These are phyloP conservation scores for Drosophila pegasa DNA, from an alignment of 2,888 invertebrate genomes.

Conservation along the genomic window DNA sequence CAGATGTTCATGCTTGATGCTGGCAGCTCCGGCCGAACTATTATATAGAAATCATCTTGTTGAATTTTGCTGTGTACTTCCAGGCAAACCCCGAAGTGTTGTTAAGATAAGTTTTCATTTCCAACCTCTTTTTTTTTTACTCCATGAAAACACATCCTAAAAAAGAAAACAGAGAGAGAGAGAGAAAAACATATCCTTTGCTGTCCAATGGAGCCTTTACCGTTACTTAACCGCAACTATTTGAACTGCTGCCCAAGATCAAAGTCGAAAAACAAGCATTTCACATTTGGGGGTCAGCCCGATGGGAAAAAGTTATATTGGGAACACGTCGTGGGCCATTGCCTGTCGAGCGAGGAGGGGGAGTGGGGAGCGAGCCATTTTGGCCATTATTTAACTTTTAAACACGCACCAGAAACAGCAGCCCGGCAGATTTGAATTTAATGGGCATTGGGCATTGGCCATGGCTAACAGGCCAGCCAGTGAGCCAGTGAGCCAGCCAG, in stretches of 20 bases:
- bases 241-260: constrained; percentile 73
- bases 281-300: constrained; percentile 21
- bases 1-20: constrained; percentile 37
- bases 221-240: constrained; percentile 69
- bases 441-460: constrained; percentile 47
- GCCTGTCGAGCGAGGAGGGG: constrained; percentile 31
- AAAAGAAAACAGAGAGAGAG: background rate
- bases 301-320: constrained; percentile 75
- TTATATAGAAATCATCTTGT: constrained; percentile 49
- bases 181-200: constrained; percentile 51
- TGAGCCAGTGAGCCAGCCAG: constrained; percentile 1
- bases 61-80: constrained; percentile 64
- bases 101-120: constrained; percentile 32
- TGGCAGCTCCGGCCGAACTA: constrained; percentile 26
- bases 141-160: constrained; percentile 42
- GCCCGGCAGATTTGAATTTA: constrained; percentile 73
- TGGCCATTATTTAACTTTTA: constrained; percentile 78
- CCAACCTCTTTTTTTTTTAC: background rate
- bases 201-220: constrained; percentile 55
- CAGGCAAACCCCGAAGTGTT: constrained; percentile 45
- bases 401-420: constrained; percentile 72
- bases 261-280: constrained; percentile 54
- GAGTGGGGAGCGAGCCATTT: constrained; percentile 2
- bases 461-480: constrained; percentile 13
- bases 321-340: constrained; percentile 76